Conservation (phyloP, 2,888 invertebrate genomes). For the Limenitis arthemis region DNA sequence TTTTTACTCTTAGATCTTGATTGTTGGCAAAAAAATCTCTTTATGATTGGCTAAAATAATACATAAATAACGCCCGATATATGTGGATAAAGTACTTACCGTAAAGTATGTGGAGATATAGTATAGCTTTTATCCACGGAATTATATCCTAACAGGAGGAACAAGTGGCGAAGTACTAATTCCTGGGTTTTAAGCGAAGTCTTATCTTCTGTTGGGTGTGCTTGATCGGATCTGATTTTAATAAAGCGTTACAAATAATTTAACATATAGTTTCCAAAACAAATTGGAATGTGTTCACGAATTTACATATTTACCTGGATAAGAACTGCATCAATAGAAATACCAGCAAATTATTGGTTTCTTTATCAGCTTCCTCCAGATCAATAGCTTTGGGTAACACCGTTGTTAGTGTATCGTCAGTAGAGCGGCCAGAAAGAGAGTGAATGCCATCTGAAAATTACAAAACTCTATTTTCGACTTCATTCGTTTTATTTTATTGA, state of each 20-base stretch:
- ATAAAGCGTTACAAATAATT: slow-evolving; percentile 52
- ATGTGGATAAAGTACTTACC: slow-evolving; percentile 60
- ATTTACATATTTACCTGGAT: slow-evolving; percentile 61
- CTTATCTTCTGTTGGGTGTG: slow-evolving; percentile 91
- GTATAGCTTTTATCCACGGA: slow-evolving; percentile 92
- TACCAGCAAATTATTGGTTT: slow-evolving; percentile 94
- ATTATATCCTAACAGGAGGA: slow-evolving; percentile 93
- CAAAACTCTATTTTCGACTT: neutral
- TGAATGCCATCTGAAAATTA: slow-evolving; percentile 72
- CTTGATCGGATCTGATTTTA: slow-evolving; percentile 64
- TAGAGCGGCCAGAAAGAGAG: slow-evolving; percentile 78
- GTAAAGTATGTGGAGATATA: slow-evolving; percentile 87
- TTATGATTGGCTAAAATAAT: no score
- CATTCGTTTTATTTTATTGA: no score
- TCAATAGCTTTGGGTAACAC: slow-evolving; percentile 92
- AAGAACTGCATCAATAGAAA: slow-evolving; percentile 98
- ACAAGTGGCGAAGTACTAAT: slow-evolving; percentile 92
- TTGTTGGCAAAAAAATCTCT: no score
- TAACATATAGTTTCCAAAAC: neutral
- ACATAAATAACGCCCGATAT: no score
- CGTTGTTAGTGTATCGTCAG: slow-evolving; percentile 83
- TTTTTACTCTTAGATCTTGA: no score
- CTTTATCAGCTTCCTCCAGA: slow-evolving; percentile 93
- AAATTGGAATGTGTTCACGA: neutral
- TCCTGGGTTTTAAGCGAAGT: slow-evolving; percentile 83